Evolutionary conservation across 2,113 vertebrate genomes (phyloP).

Genomic region (Vulpes vulpes): DNA sequence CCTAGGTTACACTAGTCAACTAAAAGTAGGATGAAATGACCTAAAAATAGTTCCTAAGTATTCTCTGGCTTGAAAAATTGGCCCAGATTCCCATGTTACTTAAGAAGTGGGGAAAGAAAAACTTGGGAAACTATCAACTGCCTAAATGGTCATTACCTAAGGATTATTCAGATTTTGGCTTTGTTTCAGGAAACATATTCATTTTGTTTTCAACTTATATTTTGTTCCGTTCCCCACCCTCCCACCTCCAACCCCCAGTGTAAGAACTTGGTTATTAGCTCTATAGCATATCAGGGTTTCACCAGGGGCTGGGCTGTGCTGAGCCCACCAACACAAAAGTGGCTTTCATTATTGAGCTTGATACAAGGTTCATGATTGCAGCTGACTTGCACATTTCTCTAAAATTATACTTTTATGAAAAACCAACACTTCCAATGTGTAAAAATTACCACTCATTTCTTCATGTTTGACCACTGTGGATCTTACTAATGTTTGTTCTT

Average conservation of each 20-base stretch:
- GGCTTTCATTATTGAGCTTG: slow-evolving; percentile 80
- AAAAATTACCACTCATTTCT: slow-evolving; percentile 74
- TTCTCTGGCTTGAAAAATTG: slow-evolving; percentile 41
- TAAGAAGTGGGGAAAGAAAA: slow-evolving; percentile 13
- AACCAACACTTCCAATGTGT: slow-evolving; percentile 77
- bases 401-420: slow-evolving; percentile 80
- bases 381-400: slow-evolving; percentile 79
- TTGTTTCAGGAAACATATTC: slow-evolving; percentile 67
- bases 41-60: slow-evolving; percentile 30
- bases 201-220: slow-evolving; percentile 54
- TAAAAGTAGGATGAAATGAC: not conserved
- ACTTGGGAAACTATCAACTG: not conserved
- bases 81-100: not conserved
- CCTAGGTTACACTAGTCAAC: not conserved
- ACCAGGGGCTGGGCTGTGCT: not conserved
- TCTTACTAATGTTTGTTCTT: slow-evolving; percentile 75
- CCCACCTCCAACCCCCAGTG: not conserved
- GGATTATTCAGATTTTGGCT: slow-evolving; percentile 61
- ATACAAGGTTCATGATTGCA: slow-evolving; percentile 74
- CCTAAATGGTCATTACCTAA: not conserved
- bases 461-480: slow-evolving; percentile 58
- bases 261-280: not conserved
- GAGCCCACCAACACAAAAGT: slow-evolving; percentile 68
- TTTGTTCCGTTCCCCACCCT: not conserved
- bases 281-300: not conserved